phyloP scores from a whole-genome alignment of 2,113 vertebrate genomes.

The Toxotes chatareus region DNA sequence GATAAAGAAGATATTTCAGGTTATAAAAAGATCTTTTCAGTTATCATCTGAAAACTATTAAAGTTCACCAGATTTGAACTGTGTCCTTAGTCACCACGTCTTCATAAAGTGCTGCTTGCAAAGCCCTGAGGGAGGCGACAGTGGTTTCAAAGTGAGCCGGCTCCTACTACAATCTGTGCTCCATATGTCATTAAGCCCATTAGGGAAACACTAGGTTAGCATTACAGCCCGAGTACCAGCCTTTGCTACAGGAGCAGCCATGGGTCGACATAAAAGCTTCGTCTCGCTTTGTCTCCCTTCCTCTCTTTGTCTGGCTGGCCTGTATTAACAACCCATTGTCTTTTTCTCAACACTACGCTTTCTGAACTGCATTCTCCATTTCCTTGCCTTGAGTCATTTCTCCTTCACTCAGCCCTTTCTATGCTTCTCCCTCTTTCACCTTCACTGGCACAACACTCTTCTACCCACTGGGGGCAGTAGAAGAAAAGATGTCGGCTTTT shows the following conservation, averaged over 20 bases:
- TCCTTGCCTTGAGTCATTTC: constrained; percentile 65
- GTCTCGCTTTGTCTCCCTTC: constrained; percentile 64
- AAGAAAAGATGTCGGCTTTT: constrained; percentile 49
- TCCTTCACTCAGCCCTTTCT: constrained; percentile 50
- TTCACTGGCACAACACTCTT: constrained; percentile 9
- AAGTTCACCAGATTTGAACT: constrained; percentile 48
- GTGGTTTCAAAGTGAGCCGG: constrained; percentile 67
- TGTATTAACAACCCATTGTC: constrained; percentile 66
- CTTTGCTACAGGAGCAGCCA: constrained; percentile 45
- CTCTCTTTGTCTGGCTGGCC: constrained; percentile 61
- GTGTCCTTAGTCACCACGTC: constrained; percentile 32
- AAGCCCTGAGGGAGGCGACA: constrained; percentile 78
- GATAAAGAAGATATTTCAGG: constrained; percentile 13
- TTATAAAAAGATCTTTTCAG: constrained; percentile 22
- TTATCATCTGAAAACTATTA: constrained; percentile 36
- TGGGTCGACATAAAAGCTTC: constrained; percentile 59
- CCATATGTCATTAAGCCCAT: constrained; percentile 80
- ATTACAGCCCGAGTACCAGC: constrained; percentile 56
- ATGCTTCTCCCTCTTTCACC: constrained; percentile 43
- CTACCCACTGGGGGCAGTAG: constrained; percentile 72
- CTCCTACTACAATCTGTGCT: constrained; percentile 72
- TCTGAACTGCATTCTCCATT: constrained; percentile 64
- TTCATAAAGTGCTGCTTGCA: constrained; percentile 51
- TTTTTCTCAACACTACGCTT: constrained; percentile 52
- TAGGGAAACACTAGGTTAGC: constrained; percentile 72